Conservation (phyloP, 2,113 vertebrate species). For the Panthera tigris region DNA sequence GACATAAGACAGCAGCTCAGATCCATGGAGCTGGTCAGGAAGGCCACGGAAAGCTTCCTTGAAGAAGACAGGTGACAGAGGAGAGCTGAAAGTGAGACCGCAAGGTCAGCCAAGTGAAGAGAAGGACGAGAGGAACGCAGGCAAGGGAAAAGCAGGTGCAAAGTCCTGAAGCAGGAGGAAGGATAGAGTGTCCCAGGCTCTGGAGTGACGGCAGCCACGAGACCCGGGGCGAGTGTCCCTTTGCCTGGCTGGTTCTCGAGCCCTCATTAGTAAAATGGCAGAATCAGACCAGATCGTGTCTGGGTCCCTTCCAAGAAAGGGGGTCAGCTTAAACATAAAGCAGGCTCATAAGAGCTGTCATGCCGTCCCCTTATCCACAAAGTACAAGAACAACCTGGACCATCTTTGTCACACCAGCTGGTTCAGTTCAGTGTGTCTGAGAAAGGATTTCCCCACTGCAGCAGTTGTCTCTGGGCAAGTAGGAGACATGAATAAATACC, state of each 20-base stretch:
- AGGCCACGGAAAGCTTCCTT: not conserved
- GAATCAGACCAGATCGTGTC: not conserved
- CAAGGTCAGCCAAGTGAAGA: not conserved
- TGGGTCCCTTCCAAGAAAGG: not conserved
- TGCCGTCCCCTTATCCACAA: not conserved
- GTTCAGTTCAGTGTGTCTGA: not conserved
- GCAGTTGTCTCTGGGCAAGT: not conserved
- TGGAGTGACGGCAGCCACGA: not conserved
- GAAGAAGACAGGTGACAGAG: not conserved
- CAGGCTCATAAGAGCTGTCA: not conserved
- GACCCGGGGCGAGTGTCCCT: not conserved
- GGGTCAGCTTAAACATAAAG: conserved; percentile 17
- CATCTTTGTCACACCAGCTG: rapidly evolving
- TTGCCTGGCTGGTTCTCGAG: not conserved
- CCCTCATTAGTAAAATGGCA: not conserved
- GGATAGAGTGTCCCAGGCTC: not conserved
- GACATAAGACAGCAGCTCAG: not conserved
- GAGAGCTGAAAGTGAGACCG: not conserved
- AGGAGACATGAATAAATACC: not conserved
- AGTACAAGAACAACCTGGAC: not conserved
- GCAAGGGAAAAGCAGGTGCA: rapidly evolving
- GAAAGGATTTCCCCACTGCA: not conserved
- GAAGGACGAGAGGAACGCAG: rapidly evolving
- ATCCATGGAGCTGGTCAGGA: not conserved
- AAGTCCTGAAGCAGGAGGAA: not conserved